Evolutionary conservation across 2,113 vertebrate genomes (phyloP), one percentile per base, ranked within the genome.

Genomic region (Elgaria multicarinata): DNA sequence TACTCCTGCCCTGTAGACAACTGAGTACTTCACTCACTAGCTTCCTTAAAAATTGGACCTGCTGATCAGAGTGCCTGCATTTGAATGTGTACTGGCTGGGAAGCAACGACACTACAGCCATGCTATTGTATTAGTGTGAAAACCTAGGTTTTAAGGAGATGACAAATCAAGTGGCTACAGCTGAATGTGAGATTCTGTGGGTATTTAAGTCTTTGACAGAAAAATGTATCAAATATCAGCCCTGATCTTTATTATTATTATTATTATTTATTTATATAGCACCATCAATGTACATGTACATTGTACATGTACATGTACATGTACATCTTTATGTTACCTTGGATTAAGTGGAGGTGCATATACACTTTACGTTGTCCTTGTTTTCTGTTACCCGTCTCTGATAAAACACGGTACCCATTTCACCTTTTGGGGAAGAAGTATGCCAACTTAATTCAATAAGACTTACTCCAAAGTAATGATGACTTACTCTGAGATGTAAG

Each of bases 131-230:
- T 6, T 50, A 0, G 0, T 81, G 64, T 33, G 53, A 85, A 81
- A 71, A 20, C 87, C 82, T 33, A 77, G 31, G 55, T 10, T 85
- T 85, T 74, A 55, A 85, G 50, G n/a, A 86, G 50, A 36, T 26
- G 24, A 75, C 12, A 62, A 75, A 18, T 75, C 14, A 39, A 6
- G 50, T 81, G 53, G 16, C 50, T 42, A 3, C 14, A 18, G 31
- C 22, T n/a, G 50, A 87, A 77, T 62, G 13, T 76, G 55, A 64
- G 14, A 22, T 2, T 44, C 46, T 66, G 39, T 2, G 74, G 64
- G 24, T 14, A 86, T 58, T 42, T 62, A 64, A 64, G 71, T 2
- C 7, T 75, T 72, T 42, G 46, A 78, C 42, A n/a, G 5, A 76
- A 58, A 83, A 86, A 75, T 42, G 4, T 31, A 39, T 16, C 58